phyloP scores from a whole-genome alignment of 2,113 vertebrate species.

The Xiphorhynchus elegans region DNA sequence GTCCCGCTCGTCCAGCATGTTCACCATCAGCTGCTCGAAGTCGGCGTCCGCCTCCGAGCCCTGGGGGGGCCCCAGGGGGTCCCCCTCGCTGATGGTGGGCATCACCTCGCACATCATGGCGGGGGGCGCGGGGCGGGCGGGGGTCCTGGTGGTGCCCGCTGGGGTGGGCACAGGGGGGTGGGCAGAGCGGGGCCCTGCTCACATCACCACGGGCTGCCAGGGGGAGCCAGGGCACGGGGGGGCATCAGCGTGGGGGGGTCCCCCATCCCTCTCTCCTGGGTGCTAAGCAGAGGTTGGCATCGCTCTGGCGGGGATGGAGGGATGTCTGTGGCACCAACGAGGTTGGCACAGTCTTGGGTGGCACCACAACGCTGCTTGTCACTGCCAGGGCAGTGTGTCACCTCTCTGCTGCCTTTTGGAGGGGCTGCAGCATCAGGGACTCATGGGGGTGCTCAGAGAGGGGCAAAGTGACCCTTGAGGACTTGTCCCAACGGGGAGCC shows the following conservation, averaged over 20 bases:
- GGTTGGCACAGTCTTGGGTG: not conserved
- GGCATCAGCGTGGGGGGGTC: not conserved
- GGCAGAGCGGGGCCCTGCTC: not conserved
- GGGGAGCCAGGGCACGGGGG: not conserved
- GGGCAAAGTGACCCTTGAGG: not conserved
- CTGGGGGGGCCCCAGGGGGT: constrained; percentile 85
- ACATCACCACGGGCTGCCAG: not conserved
- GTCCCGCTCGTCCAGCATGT: constrained; percentile 97
- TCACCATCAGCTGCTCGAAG: constrained; percentile 99
- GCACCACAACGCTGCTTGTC: not conserved
- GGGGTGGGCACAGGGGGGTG: not conserved
- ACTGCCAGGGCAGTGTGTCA: not conserved
- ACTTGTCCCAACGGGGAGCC: not conserved
- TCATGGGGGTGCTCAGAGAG: not conserved
- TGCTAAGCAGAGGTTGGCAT: constrained; percentile 12
- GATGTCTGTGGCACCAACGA: not conserved
- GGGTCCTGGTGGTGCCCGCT: not conserved
- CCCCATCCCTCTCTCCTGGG: not conserved
- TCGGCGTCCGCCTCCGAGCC: constrained; percentile 89
- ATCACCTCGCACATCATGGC: constrained; percentile 98
- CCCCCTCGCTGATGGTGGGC: constrained; percentile 96
- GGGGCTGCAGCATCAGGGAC: not conserved
- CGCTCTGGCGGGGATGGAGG: not conserved
- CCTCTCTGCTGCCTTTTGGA: not conserved
- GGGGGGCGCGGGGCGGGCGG: not conserved